These are phyloP conservation scores for Tringa solitaria DNA, from an alignment of 2,113 vertebrate genomes.

Conservation along the genomic window DNA sequence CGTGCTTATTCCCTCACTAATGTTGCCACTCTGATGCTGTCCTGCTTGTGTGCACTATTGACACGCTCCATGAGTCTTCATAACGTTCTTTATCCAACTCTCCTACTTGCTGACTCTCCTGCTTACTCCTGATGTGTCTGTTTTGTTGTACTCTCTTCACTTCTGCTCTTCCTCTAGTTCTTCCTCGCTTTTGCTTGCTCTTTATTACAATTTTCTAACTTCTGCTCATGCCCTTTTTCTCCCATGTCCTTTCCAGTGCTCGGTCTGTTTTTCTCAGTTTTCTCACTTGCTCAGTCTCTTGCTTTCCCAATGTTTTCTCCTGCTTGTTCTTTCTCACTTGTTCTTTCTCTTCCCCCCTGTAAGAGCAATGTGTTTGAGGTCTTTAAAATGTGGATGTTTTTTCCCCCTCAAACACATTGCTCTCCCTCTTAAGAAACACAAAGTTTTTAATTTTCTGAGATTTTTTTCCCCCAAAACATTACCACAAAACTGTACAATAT, in stretches of 20 bases:
- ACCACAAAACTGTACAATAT: background rate
- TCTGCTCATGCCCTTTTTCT: background rate
- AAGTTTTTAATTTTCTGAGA: background rate
- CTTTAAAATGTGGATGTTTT: too few relatives aligned
- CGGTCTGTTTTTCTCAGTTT: rapidly evolving
- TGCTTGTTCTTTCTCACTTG: background rate
- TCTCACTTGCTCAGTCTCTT: background rate
- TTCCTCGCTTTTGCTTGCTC: background rate
- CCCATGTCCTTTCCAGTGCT: background rate
- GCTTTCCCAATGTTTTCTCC: background rate
- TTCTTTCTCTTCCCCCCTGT: background rate
- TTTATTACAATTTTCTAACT: background rate
- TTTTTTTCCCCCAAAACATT: background rate
- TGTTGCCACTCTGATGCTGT: background rate
- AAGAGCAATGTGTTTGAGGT: background rate
- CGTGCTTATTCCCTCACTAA: background rate
- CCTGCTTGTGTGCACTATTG: background rate
- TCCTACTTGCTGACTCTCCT: background rate
- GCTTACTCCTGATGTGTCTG: background rate
- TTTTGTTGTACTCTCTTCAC: background rate
- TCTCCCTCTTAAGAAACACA: background rate
- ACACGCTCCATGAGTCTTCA: background rate
- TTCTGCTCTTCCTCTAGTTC: background rate
- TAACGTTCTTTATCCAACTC: background rate
- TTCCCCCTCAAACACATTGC: too few relatives aligned